These are phyloP conservation scores for Catocala nupta DNA, from an alignment of 2,888 invertebrate species.

Conservation along the genomic window DNA sequence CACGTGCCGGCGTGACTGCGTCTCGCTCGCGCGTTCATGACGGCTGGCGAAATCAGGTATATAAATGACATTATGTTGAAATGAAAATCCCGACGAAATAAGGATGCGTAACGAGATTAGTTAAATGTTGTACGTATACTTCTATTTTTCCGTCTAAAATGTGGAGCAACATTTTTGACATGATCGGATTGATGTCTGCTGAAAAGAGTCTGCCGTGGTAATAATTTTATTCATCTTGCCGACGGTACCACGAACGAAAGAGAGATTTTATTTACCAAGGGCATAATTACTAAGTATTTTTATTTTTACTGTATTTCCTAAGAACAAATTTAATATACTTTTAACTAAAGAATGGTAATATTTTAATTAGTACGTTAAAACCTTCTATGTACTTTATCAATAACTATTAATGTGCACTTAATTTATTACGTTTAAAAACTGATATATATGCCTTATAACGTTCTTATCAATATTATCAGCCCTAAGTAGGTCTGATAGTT, in stretches of 20 bases:
- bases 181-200: slow-evolving; percentile 22
- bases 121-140: slow-evolving; percentile 30
- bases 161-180: slow-evolving; percentile 1
- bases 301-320: too few species aligned
- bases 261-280: too few species aligned
- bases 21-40: slow-evolving; percentile 74
- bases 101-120: slow-evolving; percentile 41
- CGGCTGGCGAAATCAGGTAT: slow-evolving; percentile 75
- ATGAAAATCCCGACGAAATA: slow-evolving; percentile 42
- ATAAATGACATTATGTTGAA: slow-evolving; percentile 51
- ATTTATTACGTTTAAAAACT: too few species aligned
- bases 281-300: too few species aligned
- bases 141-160: slow-evolving; percentile 19
- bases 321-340: too few species aligned
- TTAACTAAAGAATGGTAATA: too few species aligned
- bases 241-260: too few species aligned
- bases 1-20: slow-evolving; percentile 61
- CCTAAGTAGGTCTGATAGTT: slow-evolving; percentile 23
- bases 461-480: neutral
- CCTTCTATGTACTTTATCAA: too few species aligned
- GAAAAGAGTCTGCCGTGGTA: slow-evolving; percentile 10
- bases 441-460: slow-evolving; percentile 7
- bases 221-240: slow-evolving; percentile 18
- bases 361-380: too few species aligned
- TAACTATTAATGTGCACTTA: too few species aligned